Base-by-base conservation (phyloP, 2,113 vertebrate genomes). In the Tachuris rubrigastra region DNA sequence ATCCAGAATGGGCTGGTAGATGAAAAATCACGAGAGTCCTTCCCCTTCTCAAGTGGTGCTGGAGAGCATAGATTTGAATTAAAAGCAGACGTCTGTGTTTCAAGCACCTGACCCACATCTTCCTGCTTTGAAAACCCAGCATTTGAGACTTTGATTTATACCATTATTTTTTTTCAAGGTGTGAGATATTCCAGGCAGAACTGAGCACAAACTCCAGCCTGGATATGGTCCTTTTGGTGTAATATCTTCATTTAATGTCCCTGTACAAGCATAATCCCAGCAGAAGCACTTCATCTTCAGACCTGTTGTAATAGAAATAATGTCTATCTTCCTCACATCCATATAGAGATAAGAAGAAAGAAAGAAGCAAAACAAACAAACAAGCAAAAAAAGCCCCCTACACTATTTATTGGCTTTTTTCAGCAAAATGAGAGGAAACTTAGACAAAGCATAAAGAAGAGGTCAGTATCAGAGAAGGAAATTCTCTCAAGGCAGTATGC, bases 191-290 rank as follows among this genome's bases (percentile, higher is more conserved):
- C 33, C 44, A 35, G 3, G 12, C 12, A 50, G 44, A 37, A 27
- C 17, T 44, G 37, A 59, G n/a, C 25, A 14, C 17, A 59, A 75
- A 22, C 13, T 28, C 25, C 13, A 21, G 5, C 2, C 24, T 9
- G 0, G 0, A 25, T 49, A 21, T 24, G 10, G 10, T 21, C 20
- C 35, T 58, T 10, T 12, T 67, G 10, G 13, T 35, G 25, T 50
- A 58, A 49, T 8, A 42, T 67, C n/a, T 75, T 35, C 13, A 63
- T 65, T 63, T 63, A 12, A 41, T 27, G 19, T 33, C 8, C 6
- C 24, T 53, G 10, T n/a, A 65, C 19, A 46, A 79, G 19, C 7
- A 53, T 14, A 65, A 8, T 22, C 10, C 8, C 37, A 65, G 14
- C 24, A 53, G 5, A 55, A 33, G 35, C 4, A 22, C 5, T 60